Percentiles rank a stretch among this genome's conserved stretches.
Conservation (phyloP, 2,113 vertebrate genomes). For the Erythrocebus patas region DNA sequence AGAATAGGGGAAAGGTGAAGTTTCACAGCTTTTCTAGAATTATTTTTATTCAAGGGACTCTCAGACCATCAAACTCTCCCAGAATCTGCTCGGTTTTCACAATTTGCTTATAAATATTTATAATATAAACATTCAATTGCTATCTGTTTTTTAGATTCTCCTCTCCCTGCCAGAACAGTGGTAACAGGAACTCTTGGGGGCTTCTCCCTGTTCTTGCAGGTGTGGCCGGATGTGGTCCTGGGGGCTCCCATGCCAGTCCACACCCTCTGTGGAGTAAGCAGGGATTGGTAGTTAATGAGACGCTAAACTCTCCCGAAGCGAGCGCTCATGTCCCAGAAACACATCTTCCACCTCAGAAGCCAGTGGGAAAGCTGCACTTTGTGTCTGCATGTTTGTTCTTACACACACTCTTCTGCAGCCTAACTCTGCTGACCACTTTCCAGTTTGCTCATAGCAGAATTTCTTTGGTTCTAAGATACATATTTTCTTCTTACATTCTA, state of each 20-base stretch:
- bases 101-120: neutral
- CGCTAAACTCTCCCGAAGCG: neutral
- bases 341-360: neutral
- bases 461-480: neutral
- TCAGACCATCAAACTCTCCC: neutral
- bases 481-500: neutral
- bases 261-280: neutral
- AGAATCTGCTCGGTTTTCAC: neutral
- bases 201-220: neutral
- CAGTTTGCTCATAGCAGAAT: neutral
- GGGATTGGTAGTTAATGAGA: neutral
- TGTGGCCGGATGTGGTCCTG: neutral
- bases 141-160: neutral
- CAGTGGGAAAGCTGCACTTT: neutral
- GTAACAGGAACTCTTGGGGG: too few species aligned
- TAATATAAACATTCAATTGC: neutral
- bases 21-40: neutral
- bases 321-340: neutral
- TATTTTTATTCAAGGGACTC: neutral
- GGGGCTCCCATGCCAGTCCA: neutral
- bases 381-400: neutral
- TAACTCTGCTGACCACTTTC: neutral
- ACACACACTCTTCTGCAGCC: neutral
- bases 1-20: neutral
- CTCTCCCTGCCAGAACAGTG: neutral